Evolutionary conservation across 2,797 vertebrate genomes (phyloP).

Genomic region (Gadopsis marmoratus): DNA sequence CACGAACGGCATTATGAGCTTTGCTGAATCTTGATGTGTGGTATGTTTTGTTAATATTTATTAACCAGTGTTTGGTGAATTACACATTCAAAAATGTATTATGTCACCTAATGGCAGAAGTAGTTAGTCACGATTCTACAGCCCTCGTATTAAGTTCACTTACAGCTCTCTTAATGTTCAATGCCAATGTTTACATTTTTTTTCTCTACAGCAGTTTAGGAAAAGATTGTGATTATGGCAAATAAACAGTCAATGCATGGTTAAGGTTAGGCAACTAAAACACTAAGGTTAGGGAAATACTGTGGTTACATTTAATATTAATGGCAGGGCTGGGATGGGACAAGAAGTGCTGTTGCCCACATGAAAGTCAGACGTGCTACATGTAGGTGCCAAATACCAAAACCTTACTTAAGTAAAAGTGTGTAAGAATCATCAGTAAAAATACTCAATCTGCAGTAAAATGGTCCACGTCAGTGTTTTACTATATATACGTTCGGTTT

Average conservation of each 20-base stretch:
- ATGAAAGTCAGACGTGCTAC: neutral
- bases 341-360: neutral
- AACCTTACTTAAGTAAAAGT: too few species aligned
- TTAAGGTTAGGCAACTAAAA: neutral
- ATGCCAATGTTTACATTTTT: neutral
- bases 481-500: too few species aligned
- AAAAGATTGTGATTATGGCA: neutral
- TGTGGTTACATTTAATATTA: neutral
- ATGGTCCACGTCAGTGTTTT: too few species aligned
- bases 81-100: neutral
- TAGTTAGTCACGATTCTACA: neutral
- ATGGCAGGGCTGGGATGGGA: neutral
- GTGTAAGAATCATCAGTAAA: too few species aligned
- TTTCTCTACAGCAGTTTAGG: neutral
- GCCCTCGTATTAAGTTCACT: neutral
- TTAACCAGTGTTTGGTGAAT: neutral
- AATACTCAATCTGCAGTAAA: too few species aligned
- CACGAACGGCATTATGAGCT: neutral
- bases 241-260: neutral
- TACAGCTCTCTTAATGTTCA: neutral
- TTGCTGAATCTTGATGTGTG: neutral
- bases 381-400: too few species aligned
- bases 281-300: neutral
- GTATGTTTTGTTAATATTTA: neutral
- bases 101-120: neutral